Conservation (phyloP, 1,140 invertebrate species). For the Cardiocondyla obscurior region DNA sequence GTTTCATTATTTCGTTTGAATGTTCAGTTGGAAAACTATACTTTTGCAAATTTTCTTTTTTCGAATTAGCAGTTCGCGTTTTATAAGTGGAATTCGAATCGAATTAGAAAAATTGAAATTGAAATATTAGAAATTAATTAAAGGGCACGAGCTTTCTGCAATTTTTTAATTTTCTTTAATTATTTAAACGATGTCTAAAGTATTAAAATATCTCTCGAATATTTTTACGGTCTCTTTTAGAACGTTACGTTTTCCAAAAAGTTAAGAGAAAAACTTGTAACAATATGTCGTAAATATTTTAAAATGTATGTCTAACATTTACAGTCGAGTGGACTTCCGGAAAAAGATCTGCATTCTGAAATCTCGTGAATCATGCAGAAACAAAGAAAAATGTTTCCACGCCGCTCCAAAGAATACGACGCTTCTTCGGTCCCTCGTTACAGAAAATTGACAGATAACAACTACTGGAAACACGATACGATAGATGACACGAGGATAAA, state of each 20-base stretch:
- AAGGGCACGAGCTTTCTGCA: not conserved
- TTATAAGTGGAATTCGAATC: not conserved
- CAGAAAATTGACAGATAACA: slow-evolving; percentile 42
- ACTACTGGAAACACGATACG: slow-evolving; percentile 5
- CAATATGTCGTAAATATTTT: not conserved
- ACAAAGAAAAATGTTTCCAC: not conserved
- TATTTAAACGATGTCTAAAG: not conserved
- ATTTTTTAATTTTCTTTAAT: not conserved
- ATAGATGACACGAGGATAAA: slow-evolving; percentile 37
- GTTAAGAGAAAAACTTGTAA: slow-evolving; percentile 1
- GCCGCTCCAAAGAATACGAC: not conserved
- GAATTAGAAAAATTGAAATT: no score
- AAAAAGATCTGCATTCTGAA: not conserved
- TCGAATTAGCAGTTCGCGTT: not conserved
- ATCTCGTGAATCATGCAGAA: slow-evolving; percentile 4
- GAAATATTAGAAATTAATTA: no score
- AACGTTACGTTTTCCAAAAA: not conserved
- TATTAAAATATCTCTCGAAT: not conserved
- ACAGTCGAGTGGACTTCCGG: not conserved
- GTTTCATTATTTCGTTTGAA: slow-evolving; percentile 1
- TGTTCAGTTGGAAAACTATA: slow-evolving; percentile 2
- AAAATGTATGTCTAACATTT: not conserved
- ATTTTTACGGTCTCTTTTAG: not conserved
- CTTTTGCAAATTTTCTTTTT: not conserved
- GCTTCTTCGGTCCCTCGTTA: not conserved